A percentile compares a stretch with the other conserved stretches of the same genome.
These are phyloP conservation scores for Ceratina japonica DNA, from an alignment of 1,140 invertebrate genomes.

Conservation along the genomic window DNA sequence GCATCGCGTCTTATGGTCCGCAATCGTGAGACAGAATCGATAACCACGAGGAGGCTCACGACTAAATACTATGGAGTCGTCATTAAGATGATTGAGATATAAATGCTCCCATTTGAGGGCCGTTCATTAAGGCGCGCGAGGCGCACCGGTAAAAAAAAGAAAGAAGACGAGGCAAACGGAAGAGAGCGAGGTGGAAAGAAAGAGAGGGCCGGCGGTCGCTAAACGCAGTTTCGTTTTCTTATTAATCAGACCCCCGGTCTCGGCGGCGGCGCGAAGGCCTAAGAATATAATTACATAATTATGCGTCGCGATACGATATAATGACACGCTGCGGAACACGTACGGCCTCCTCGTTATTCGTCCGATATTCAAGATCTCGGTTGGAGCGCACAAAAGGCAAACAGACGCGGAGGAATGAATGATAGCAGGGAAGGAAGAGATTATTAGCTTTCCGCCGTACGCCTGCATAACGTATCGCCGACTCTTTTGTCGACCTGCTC, in stretches of 20 bases:
- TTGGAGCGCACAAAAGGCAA: neutral
- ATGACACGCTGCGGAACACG: constrained; percentile 37
- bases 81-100: constrained; percentile 42
- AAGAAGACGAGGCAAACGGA: neutral
- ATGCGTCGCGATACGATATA: constrained; percentile 43
- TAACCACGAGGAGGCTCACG: constrained; percentile 1
- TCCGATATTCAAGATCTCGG: constrained; percentile 21
- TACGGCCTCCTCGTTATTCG: constrained; percentile 23
- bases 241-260: constrained; percentile 41
- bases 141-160: neutral
- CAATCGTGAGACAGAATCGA: neutral
- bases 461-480: neutral
- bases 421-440: neutral
- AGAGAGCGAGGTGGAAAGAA: neutral
- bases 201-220: neutral
- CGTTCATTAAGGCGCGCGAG: constrained; percentile 29
- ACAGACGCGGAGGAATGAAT: too few species aligned
- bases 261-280: constrained; percentile 13
- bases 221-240: constrained; percentile 47
- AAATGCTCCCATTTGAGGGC: constrained; percentile 19
- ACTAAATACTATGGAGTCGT: constrained; percentile 27
- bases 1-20: neutral
- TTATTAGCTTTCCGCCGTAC: constrained; percentile 1
- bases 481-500: neutral
- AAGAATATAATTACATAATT: constrained; percentile 54